Evolutionary conservation across 1,140 invertebrate species (phyloP).

Genomic region (Archivesica marissinica): DNA sequence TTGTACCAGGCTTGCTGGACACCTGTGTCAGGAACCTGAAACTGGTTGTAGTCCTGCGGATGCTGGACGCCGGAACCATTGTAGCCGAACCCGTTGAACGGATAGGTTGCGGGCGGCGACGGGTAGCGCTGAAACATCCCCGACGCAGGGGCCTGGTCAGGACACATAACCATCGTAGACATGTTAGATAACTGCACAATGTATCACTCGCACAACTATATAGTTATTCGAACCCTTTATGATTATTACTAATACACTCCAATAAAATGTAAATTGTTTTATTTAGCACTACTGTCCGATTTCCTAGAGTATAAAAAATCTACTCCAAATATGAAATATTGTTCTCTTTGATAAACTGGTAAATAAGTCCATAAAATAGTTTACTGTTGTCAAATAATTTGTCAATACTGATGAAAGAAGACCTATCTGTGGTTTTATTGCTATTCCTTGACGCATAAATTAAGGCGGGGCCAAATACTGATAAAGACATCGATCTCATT

Average conservation of each 20-base stretch:
- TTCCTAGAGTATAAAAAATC: not conserved
- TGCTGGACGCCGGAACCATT: conserved; percentile 3
- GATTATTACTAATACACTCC: not conserved
- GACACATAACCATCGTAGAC: conserved; percentile 60
- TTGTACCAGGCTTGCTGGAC: conserved; percentile 67
- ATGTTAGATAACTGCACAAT: not conserved
- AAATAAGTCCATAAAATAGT: conserved; percentile 56
- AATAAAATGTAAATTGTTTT: conserved; percentile 22
- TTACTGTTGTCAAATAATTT: conserved; percentile 57
- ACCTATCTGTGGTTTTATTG: conserved; percentile 39
- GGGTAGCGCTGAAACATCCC: conserved; percentile 59
- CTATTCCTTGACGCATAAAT: conserved; percentile 18
- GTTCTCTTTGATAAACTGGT: conserved; percentile 25
- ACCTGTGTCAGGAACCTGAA: conserved; percentile 53
- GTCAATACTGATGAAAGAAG: conserved; percentile 49
- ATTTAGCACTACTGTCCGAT: not conserved
- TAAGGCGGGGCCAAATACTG: conserved; percentile 20
- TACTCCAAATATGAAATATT: conserved; percentile 25
- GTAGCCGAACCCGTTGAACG: conserved; percentile 51
- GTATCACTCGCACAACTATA: not conserved
- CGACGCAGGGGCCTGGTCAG: conserved; percentile 7
- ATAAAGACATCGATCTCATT: conserved; percentile 2
- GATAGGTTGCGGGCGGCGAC: conserved; percentile 53
- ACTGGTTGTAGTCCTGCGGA: conserved; percentile 68
- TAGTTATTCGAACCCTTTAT: not conserved